Conservation (phyloP, 2,888 invertebrate genomes). For the Tenthredo livida region DNA sequence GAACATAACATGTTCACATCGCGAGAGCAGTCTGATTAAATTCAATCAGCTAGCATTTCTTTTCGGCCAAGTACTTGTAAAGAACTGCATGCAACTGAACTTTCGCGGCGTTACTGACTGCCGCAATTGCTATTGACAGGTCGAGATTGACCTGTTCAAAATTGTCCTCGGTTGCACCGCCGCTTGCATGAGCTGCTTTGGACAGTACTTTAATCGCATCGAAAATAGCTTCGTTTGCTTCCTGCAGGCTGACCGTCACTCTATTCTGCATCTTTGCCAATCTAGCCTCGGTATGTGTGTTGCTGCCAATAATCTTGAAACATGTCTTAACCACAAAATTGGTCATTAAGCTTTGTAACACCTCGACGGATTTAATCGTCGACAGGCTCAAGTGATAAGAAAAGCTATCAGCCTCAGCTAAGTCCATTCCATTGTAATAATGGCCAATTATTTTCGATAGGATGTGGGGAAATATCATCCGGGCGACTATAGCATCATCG, state of each 20-base stretch:
- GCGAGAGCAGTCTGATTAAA: neutral
- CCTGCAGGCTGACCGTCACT: neutral
- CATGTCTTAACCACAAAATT: neutral
- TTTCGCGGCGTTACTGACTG: neutral
- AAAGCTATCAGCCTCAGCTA: neutral
- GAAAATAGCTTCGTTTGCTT: neutral
- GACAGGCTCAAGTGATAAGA: neutral
- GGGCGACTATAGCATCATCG: neutral
- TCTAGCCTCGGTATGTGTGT: neutral
- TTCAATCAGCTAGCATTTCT: neutral
- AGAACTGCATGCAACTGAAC: neutral
- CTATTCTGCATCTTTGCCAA: neutral
- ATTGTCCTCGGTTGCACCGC: neutral
- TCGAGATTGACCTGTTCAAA: neutral
- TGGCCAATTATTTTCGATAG: neutral
- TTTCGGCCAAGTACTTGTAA: neutral
- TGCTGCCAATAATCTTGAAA: neutral
- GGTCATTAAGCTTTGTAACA: neutral
- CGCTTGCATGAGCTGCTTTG: neutral
- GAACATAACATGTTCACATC: neutral
- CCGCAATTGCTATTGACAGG: neutral
- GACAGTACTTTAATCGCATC: neutral
- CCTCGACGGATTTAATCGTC: neutral
- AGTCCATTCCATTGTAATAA: neutral
- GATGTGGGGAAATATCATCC: neutral